Evolutionary conservation across 2,113 vertebrate genomes (phyloP), one percentile per base, ranked within the genome.

Genomic region (Quiscalus mexicanus): DNA sequence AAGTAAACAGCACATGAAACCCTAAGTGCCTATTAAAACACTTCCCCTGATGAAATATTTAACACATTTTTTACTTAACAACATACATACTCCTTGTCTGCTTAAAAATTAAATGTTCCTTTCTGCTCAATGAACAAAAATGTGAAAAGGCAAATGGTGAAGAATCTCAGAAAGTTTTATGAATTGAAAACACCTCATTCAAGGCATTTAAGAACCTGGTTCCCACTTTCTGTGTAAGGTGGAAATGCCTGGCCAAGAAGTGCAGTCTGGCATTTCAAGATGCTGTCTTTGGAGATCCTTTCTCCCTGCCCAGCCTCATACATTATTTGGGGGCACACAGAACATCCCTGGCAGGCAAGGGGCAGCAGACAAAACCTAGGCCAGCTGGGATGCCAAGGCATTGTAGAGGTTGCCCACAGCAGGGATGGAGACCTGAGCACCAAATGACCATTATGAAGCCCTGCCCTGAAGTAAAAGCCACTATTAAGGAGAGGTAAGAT

Each of bases 41-140:
- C 15, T 83, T 91, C 47, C n/a, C n/a, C 59, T 59, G 30, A 82
- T 77, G 15, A 93, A 87, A 91, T 79, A 91, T 76, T 94, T 60
- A 94, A 82, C 64, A 58, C 5, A 24, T n/a, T 84, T 65, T 20
- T 85, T 95, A 52, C 80, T 78, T 91, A 87, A 85, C 62, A 95
- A 52, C 41, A 41, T n/a, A 59, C 15, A 69, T 53, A 23, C 28
- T 63, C 27, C 33, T 79, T 92, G 42, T 50, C 45, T 60, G 82
- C 53, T 65, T 83, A 63, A 79, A 73, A 68, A 39, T 64, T 62
- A 35, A 77, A 27, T 19, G 10, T 47, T 74, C 23, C 79, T 65
- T 64, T 71, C 60, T 92, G 39, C 44, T 82, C 37, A 79, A 49
- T 45, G 47, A 90, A 89, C 53, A 50, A 63, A 84, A 91, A 64